Conservation (phyloP, 2,113 vertebrate species). For the Eleginops maclovinus region DNA sequence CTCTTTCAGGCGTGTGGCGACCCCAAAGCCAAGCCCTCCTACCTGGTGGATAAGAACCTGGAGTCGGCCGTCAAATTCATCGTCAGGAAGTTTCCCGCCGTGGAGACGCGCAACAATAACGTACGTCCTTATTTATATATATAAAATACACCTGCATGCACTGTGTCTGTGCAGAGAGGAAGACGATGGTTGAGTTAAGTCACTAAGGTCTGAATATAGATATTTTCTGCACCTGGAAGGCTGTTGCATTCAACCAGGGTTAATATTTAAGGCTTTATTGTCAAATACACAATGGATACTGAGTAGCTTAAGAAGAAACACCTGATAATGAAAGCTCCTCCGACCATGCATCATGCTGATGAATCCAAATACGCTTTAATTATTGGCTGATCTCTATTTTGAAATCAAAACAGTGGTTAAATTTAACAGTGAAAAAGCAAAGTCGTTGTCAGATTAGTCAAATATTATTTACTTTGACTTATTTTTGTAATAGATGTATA, state of each 20-base stretch:
- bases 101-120: conserved; percentile 98
- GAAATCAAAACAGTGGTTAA: too few relatives aligned
- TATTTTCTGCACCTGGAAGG: too few relatives aligned
- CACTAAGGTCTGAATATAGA: too few relatives aligned
- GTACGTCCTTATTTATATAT: conserved; percentile 82
- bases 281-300: too few relatives aligned
- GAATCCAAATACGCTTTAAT: too few relatives aligned
- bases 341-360: too few relatives aligned
- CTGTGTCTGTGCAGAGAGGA: not conserved
- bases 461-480: not conserved
- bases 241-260: too few relatives aligned
- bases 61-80: conserved; percentile 99
- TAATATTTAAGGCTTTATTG: too few relatives aligned
- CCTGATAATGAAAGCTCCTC: too few relatives aligned
- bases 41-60: conserved; percentile 98
- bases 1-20: conserved; percentile 91
- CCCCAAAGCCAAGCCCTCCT: conserved; percentile 98
- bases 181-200: not conserved
- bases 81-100: conserved; percentile 96
- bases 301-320: not conserved
- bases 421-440: too few relatives aligned
- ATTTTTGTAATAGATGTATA: not conserved
- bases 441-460: not conserved
- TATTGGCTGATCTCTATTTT: too few relatives aligned
- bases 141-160: conserved; percentile 33